phyloP scores from a whole-genome alignment of 2,797 vertebrate genomes.

The Hephaestus fuliginosus region DNA sequence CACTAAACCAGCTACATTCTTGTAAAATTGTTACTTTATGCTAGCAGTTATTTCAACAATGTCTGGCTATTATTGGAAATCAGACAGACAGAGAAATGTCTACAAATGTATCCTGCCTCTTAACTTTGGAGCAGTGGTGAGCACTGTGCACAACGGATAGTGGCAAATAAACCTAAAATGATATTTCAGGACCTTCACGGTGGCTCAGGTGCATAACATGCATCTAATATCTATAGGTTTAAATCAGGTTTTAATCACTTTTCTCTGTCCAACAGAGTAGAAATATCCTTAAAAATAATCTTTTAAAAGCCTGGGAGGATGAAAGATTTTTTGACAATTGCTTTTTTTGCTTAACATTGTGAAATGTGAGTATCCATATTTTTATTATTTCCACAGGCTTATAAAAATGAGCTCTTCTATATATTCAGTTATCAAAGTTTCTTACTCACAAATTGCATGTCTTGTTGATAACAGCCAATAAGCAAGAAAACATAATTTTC shows the following conservation, averaged over 20 bases:
- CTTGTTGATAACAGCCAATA: not conserved
- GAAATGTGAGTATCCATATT: not conserved
- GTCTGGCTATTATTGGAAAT: constrained; percentile 70
- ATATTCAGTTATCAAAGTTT: not conserved
- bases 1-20: constrained; percentile 58
- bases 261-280: not conserved
- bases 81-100: constrained; percentile 50
- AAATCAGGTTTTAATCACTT: not conserved
- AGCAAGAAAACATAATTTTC: not conserved
- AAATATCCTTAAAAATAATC: not conserved
- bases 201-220: not conserved
- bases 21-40: constrained; percentile 65
- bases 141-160: not conserved
- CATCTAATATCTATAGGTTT: not conserved
- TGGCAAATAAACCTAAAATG: not conserved
- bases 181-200: constrained; percentile 7
- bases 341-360: not conserved
- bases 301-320: not conserved
- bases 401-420: not conserved
- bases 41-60: constrained; percentile 65
- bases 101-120: constrained; percentile 35
- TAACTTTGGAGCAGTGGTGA: constrained; percentile 7
- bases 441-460: not conserved
- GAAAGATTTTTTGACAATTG: not conserved
- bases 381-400: not conserved